These are phyloP conservation scores for Plumapathes pennacea DNA, from an alignment of 92 coral and sea anemone genomes.

Conservation along the genomic window DNA sequence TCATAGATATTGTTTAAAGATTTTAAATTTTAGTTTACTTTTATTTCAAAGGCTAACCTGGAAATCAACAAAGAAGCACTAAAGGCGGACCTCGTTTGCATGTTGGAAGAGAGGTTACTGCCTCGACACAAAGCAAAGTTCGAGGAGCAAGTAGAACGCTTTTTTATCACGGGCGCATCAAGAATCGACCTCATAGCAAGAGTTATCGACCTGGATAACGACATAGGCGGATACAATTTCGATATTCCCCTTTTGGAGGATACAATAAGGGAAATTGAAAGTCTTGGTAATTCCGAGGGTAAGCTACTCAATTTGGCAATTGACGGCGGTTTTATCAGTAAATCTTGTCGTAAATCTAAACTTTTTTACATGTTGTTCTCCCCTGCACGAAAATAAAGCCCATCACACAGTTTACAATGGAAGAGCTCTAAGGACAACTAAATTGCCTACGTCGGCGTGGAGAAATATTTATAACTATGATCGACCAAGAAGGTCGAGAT, in stretches of 20 bases:
- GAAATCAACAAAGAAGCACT: slow-evolving; percentile 23
- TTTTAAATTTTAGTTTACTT: background rate
- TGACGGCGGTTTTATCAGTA: too few relatives aligned
- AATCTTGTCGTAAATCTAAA: too few relatives aligned
- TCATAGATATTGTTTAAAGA: background rate
- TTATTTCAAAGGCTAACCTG: slow-evolving; percentile 30
- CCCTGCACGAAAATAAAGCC: too few relatives aligned
- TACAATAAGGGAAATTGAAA: slow-evolving; percentile 6
- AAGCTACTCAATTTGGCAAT: too few relatives aligned
- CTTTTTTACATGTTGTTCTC: too few relatives aligned
- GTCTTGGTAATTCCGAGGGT: background rate
- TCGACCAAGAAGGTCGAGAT: too few relatives aligned
- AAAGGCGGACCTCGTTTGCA: slow-evolving; percentile 14
- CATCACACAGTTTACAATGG: too few relatives aligned
- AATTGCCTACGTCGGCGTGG: too few relatives aligned
- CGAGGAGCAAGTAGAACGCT: slow-evolving; percentile 22
- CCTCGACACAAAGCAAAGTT: slow-evolving; percentile 2
- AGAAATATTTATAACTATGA: too few relatives aligned
- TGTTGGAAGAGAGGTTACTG: background rate
- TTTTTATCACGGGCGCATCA: slow-evolving; percentile 15
- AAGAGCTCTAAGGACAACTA: too few relatives aligned
- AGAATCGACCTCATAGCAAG: slow-evolving; percentile 34
- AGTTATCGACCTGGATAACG: slow-evolving; percentile 28
- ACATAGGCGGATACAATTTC: slow-evolving; percentile 21
- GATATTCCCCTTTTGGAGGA: slow-evolving; percentile 5